Evolutionary conservation across 2,888 invertebrate species (phyloP).

Genomic region (Pristionchus fissidentatus): DNA sequence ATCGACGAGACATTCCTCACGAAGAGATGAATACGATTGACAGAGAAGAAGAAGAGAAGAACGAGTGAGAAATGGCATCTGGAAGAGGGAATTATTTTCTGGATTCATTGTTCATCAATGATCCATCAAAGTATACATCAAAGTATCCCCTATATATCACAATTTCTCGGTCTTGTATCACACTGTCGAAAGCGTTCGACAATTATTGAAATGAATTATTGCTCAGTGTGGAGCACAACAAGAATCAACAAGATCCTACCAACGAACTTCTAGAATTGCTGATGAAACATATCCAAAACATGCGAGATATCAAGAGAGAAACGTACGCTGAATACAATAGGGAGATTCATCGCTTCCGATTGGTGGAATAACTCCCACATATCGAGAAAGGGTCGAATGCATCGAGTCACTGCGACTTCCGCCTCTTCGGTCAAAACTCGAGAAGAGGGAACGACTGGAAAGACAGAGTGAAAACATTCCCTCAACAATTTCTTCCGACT

Average conservation of each 20-base stretch:
- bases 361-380: constrained; percentile 30
- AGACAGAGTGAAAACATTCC: background rate
- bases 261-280: no score
- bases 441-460: background rate
- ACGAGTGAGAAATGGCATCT: constrained; percentile 43
- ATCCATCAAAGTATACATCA: background rate
- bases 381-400: constrained; percentile 44
- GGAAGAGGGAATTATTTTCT: background rate
- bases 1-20: constrained; percentile 2
- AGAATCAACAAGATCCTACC: no score
- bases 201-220: no score
- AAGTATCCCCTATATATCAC: no score
- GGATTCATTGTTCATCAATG: background rate
- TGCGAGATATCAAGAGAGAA: no score
- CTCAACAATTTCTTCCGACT: no score
- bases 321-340: constrained; percentile 42
- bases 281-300: no score
- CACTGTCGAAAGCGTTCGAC: no score
- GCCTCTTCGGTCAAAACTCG: constrained; percentile 17
- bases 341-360: background rate
- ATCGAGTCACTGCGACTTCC: constrained; percentile 24
- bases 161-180: no score
- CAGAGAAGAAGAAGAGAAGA: constrained; percentile 40
- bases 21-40: background rate
- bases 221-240: no score